A percentile compares a stretch with the other conserved stretches of the same genome.
These are phyloP conservation scores for Drosophila arizonae DNA, from an alignment of 1,140 invertebrate genomes.

Conservation along the genomic window DNA sequence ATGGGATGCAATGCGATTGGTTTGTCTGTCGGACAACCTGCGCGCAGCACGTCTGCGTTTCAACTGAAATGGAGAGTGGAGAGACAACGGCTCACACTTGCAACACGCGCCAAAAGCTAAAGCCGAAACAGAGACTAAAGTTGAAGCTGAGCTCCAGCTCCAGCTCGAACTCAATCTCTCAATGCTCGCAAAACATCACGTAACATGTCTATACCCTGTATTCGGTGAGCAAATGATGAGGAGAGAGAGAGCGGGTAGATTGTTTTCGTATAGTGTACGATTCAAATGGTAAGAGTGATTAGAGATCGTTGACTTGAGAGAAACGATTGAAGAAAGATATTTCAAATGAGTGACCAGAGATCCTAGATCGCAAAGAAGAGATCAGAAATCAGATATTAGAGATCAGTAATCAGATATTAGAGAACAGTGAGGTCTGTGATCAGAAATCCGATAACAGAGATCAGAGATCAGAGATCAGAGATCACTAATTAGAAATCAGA, in stretches of 20 bases:
- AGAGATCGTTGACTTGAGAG: no score
- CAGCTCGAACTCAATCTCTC: conserved; percentile 2
- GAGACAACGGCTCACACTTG: conserved; percentile 33
- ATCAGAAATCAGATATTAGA: no score
- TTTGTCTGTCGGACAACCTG: conserved; percentile 52
- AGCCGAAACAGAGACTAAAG: neutral
- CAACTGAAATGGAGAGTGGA: conserved; percentile 72
- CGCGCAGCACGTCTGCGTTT: conserved; percentile 47
- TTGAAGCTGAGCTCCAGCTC: neutral
- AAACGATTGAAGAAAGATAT: no score
- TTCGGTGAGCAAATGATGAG: neutral
- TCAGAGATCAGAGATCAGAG: no score
- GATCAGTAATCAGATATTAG: no score
- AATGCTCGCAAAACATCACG: conserved; percentile 49
- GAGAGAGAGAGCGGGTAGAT: neutral
- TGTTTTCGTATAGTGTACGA: no score
- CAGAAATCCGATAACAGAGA: no score
- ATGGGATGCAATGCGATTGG: neutral
- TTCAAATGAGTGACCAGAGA: no score
- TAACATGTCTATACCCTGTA: conserved; percentile 42
- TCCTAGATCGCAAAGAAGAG: no score
- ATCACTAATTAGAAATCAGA: no score
- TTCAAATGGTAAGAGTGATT: no score
- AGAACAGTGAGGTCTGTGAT: no score
- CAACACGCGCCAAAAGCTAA: conserved; percentile 55